Evolutionary conservation across 2,113 vertebrate species (phyloP).

Genomic region (Myotis davidii): DNA sequence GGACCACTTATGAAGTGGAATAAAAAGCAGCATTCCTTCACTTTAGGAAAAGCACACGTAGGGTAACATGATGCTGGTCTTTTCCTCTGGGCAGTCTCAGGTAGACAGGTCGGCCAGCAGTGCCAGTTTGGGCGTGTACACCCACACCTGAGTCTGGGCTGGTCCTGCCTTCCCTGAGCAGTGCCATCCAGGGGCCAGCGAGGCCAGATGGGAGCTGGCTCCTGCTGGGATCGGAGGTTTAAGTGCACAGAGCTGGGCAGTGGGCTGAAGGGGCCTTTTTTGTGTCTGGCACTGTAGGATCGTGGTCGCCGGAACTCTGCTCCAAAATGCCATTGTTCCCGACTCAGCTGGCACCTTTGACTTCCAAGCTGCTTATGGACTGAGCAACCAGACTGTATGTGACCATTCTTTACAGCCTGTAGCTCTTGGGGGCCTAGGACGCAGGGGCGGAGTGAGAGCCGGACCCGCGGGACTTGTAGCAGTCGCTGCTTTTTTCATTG

Average conservation of each 20-base stretch:
- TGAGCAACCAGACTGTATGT: slow-evolving; percentile 86
- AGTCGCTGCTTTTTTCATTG: neutral
- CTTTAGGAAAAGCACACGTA: neutral
- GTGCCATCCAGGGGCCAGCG: neutral
- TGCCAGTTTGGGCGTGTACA: neutral
- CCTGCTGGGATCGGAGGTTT: neutral
- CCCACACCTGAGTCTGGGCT: neutral
- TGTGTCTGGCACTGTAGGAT: slow-evolving; percentile 83
- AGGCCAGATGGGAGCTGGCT: neutral
- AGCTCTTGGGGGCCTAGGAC: neutral
- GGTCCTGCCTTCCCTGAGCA: neutral
- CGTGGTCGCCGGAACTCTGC: slow-evolving; percentile 87
- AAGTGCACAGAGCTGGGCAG: neutral
- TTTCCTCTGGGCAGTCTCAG: neutral
- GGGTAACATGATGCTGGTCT: too few species aligned
- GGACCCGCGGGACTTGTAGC: neutral
- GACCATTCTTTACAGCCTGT: neutral
- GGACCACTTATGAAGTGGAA: neutral
- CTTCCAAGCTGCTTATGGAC: slow-evolving; percentile 86
- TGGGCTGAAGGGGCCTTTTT: neutral
- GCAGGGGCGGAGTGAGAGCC: neutral
- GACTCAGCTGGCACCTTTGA: slow-evolving; percentile 88
- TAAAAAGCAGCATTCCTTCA: neutral
- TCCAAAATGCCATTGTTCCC: slow-evolving; percentile 84
- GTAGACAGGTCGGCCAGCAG: neutral